Base-by-base conservation (phyloP, 2,113 vertebrate species). In the Tachuris rubrigastra region DNA sequence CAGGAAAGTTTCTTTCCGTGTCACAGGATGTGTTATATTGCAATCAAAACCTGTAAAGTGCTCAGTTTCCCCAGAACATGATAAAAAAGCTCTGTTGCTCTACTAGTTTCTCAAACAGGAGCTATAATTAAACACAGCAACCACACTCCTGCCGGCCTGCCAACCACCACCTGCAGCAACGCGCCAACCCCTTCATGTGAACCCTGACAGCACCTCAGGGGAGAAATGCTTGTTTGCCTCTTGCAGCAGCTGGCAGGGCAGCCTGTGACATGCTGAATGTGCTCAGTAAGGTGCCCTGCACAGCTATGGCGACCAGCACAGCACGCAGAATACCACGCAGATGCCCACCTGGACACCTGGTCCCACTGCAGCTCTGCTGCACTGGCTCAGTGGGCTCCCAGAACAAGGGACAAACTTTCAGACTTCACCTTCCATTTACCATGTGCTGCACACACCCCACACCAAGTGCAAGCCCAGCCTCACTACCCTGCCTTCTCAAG, bases 51-150 rank as follows among this genome's bases (percentile, higher is more conserved):
- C 65, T 77, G 59, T 4, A 1, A 89, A 93, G 72, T 21, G 69
- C 42, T 89, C 44, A 1, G 20, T 58, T 93, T 74, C 73, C 55
- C n/a, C 66, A 66, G 37, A 49, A 88, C 15, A 47, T 18, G 10
- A 68, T 21, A 69, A 82, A 91, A 93, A 76, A 68, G 31, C 84
- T 59, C 75, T 73, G 76, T 85, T 71, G 75, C 79, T 87, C 73
- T 87, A 44, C 71, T 31, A 28, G 66, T 39, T 87, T 86, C 95
- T 74, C 68, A 47, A 60, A 65, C 10, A 2, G 49, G 74, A 85
- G 41, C 78, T 93, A 79, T 93, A 95, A 96, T 95, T 97, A 94
- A 93, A 94, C 71, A 60, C 59, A 78, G 80, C 42, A 33, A 78
- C 75, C 63, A 65, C 68, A 5, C 49, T 80, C 49, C 91, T 71